A percentile compares a stretch with the other conserved stretches of the same genome.
These are phyloP conservation scores for Drosophila austrosaltans DNA, from an alignment of 2,888 invertebrate genomes.

Conservation along the genomic window DNA sequence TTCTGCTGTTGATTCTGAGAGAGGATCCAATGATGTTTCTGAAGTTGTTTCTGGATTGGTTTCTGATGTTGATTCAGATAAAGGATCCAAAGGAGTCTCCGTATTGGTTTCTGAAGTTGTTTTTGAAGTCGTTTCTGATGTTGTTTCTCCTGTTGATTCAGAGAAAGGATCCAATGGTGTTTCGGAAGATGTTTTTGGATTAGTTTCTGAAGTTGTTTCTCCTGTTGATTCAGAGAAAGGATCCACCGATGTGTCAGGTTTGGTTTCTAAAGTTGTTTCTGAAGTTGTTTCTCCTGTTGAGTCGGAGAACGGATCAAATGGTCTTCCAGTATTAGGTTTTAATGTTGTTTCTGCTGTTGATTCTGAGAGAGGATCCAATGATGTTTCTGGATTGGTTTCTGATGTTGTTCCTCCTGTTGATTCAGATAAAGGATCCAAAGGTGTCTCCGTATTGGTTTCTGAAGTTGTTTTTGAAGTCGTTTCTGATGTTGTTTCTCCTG, in stretches of 20 bases:
- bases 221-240: too few species aligned
- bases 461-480: neutral
- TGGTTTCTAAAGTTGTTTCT: neutral
- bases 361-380: neutral
- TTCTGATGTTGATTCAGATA: neutral
- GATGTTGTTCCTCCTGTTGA: too few species aligned
- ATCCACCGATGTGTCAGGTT: too few species aligned
- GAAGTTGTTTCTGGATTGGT: neutral
- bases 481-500: neutral
- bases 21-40: constrained; percentile 21
- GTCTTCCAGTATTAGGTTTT: too few species aligned
- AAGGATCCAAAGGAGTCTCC: too few species aligned
- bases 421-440: too few species aligned
- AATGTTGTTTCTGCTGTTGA: neutral
- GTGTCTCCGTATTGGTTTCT: too few species aligned
- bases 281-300: neutral
- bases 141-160: neutral
- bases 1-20: neutral
- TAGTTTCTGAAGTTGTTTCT: neutral
- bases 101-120: neutral
- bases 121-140: neutral
- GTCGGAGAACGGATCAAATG: neutral
- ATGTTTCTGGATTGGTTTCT: neutral
- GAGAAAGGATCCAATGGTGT: neutral
- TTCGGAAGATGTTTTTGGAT: neutral